Percentiles rank a stretch among this genome's conserved stretches.
Evolutionary conservation across 2,113 vertebrate species (phyloP).

Genomic region (Mungos mungo): DNA sequence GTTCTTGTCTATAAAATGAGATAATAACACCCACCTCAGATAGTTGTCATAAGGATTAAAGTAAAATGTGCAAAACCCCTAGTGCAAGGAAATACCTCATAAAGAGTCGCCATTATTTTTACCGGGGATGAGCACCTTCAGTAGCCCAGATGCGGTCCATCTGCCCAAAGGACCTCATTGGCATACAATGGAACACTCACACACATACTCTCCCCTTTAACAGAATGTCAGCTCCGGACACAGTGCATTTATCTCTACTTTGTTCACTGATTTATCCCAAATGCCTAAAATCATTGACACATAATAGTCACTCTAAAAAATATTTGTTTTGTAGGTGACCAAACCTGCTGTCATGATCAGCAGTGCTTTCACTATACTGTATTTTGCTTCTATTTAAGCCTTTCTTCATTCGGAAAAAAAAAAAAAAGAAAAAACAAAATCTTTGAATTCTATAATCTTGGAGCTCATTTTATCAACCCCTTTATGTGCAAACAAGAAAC

Average conservation of each 20-base stretch:
- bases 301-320: neutral
- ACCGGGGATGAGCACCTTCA: neutral
- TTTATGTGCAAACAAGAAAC: neutral
- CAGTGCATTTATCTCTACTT: neutral
- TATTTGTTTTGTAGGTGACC: neutral
- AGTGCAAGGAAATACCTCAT: neutral
- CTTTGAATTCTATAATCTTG: neutral
- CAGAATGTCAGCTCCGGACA: neutral
- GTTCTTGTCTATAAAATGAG: neutral
- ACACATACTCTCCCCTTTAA: neutral
- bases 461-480: neutral
- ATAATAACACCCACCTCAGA: neutral
- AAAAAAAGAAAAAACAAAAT: neutral
- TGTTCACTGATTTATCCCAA: neutral
- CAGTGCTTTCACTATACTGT: neutral
- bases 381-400: neutral
- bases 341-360: too few species aligned
- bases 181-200: neutral
- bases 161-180: neutral
- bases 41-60: neutral
- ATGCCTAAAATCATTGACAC: neutral
- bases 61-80: neutral
- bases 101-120: rapidly evolving
- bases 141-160: neutral
- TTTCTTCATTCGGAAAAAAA: neutral